Base-by-base conservation (phyloP, 1,140 invertebrate species). In the Drosophila neocordata region DNA sequence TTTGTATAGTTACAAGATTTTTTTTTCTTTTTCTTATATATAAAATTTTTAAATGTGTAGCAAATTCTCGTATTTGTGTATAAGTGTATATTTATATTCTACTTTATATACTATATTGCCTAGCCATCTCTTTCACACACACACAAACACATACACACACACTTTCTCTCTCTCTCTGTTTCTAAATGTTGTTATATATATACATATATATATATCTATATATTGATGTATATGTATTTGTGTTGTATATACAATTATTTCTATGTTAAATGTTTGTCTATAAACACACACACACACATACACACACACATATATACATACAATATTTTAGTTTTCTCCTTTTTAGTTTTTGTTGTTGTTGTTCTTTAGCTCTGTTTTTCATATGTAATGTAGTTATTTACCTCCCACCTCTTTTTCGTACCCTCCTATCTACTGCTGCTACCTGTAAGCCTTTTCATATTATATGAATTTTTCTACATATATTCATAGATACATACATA, bases 281-380 rank as follows among this genome's bases (percentile, higher is more conserved):
- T 11, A 55, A 31, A 53, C 11, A 73, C 44, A 34, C 15, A 71
- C 51, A 76, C 53, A 77, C 24, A 70, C 48, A 53, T 11, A 55
- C 22, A 53, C 11, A 73, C 44, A 34, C 15, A 71, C 51, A 76
- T 48, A 77, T 20, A 70, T 38, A 13, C 58, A 66, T 66, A 65
- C 65, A 62, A 81, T 81, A 84, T 48, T 48, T 44, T 44, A 84
- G 80, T 84, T 84, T 57, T 68, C 61, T 63, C 8, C 15, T 15
- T 13, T 69, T 73, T 69, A 69, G 63, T 66, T 62, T 63, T 59
- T 11, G 24, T 35, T 62, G 66, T 59, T 11, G 24, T 35, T 63
- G 69, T 64, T 73, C 41, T 62, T 70, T 24, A 13, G 20, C 51
- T 65, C 27, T 18, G 11, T 66, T 66, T 57, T 59, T 15, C 13